phyloP scores from a whole-genome alignment of 2,113 vertebrate genomes.

The Amia ocellicauda region DNA sequence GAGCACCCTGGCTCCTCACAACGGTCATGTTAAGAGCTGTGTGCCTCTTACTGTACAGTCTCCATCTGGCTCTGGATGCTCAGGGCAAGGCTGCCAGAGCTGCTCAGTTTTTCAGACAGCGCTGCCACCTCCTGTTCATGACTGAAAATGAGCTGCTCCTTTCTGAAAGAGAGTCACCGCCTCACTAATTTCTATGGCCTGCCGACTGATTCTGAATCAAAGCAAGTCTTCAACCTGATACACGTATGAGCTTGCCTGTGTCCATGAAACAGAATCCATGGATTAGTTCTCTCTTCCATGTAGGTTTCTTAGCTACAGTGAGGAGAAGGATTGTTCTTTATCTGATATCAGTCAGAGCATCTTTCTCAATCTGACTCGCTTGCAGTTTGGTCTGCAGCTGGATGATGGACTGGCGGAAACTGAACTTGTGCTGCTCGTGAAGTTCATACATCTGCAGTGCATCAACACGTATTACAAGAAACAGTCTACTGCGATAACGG shows the following conservation, averaged over 20 bases:
- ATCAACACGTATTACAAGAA: neutral
- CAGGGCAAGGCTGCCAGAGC: conserved; percentile 36
- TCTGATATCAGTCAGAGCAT: conserved; percentile 62
- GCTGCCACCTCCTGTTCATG: conserved; percentile 67
- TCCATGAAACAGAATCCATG: conserved; percentile 18
- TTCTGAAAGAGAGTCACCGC: conserved; percentile 33
- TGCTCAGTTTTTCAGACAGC: conserved; percentile 53
- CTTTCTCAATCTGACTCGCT: conserved; percentile 61
- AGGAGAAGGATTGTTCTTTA: too few relatives aligned
- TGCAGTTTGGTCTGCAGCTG: conserved; percentile 64
- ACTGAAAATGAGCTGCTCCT: conserved; percentile 55
- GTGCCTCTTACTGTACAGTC: too few relatives aligned
- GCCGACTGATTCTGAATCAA: too few relatives aligned
- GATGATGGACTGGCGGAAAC: conserved; percentile 45
- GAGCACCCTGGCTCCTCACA: too few relatives aligned
- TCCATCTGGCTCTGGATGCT: conserved; percentile 51
- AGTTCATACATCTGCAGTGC: conserved; percentile 50
- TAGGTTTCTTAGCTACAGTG: too few relatives aligned
- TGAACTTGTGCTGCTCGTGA: conserved; percentile 53
- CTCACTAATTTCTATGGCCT: too few relatives aligned
- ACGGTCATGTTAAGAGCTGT: too few relatives aligned
- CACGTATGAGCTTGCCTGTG: conserved; percentile 34
- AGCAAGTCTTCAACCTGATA: too few relatives aligned
- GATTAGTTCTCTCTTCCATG: neutral
- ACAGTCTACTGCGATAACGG: too few relatives aligned